A percentile compares a stretch with the other conserved stretches of the same genome.
Evolutionary conservation across 2,113 vertebrate genomes (phyloP).

Genomic region (Rafetus swinhoei): DNA sequence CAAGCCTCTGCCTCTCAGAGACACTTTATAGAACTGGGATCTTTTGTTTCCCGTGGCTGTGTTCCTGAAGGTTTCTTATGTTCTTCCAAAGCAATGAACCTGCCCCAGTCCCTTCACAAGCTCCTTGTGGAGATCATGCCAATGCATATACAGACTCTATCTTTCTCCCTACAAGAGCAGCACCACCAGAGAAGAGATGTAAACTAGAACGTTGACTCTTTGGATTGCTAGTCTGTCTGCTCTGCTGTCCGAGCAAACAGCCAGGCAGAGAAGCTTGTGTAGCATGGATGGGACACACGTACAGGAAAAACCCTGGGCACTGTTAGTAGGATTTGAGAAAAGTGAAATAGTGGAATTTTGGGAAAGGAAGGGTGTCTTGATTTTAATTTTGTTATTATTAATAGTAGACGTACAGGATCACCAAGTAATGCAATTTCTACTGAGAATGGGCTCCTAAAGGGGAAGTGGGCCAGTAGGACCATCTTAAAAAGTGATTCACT

Average conservation of each 20-base stretch:
- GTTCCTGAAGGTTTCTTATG: not conserved
- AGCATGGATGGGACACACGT: not conserved
- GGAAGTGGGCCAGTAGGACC: not conserved
- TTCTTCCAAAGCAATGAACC: not conserved
- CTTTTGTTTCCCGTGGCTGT: not conserved
- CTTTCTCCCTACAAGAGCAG: not conserved
- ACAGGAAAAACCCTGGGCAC: not conserved
- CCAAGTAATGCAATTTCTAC: not conserved
- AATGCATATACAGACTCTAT: too few relatives aligned
- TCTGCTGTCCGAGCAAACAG: not conserved
- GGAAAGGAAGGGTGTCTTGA: not conserved
- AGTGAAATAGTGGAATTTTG: not conserved
- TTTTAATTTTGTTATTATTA: not conserved
- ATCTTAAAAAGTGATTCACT: not conserved
- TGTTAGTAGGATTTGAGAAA: not conserved
- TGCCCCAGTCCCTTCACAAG: not conserved
- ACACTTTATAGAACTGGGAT: not conserved
- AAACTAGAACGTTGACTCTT: not conserved
- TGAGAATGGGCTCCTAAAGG: not conserved
- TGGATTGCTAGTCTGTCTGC: rapidly evolving
- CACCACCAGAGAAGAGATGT: not conserved
- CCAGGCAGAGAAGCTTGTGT: not conserved
- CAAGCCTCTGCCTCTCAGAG: not conserved
- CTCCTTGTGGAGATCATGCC: not conserved
- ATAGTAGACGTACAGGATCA: not conserved